Evolutionary conservation across 2,797 vertebrate genomes (phyloP).

Genomic region (Eutrigla gurnardus): DNA sequence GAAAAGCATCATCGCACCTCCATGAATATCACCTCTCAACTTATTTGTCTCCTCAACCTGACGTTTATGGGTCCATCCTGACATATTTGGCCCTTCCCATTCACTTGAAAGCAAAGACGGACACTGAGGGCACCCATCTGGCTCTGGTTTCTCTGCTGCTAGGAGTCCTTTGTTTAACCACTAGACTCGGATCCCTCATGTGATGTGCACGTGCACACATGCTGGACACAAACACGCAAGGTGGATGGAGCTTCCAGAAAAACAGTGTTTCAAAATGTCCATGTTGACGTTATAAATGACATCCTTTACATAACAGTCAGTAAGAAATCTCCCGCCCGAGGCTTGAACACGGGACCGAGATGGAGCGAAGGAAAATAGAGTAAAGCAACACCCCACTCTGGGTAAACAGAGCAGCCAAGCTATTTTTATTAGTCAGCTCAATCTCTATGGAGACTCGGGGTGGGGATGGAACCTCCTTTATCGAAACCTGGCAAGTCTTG

Average conservation of each 20-base stretch:
- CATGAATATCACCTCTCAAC: conserved; percentile 57
- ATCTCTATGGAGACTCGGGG: conserved; percentile 84
- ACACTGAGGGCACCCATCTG: conserved; percentile 65
- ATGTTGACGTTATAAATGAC: conserved; percentile 5
- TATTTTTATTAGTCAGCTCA: conserved; percentile 83
- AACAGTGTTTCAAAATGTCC: conserved; percentile 24
- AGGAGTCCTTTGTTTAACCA: conserved; percentile 47
- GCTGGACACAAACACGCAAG: conserved; percentile 17
- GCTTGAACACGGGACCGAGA: conserved; percentile 23
- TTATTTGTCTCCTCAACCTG: conserved; percentile 59
- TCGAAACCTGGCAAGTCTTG: conserved; percentile 84
- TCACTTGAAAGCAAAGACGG: conserved; percentile 45
- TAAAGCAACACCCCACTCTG: conserved; percentile 60
- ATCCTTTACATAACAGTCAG: background rate
- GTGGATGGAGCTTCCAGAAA: conserved; percentile 19
- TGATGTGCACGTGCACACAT: conserved; percentile 18
- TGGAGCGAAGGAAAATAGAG: conserved; percentile 48
- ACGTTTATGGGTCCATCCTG: conserved; percentile 65
- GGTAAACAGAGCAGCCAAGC: conserved; percentile 70
- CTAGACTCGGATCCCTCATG: conserved; percentile 25
- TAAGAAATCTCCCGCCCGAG: conserved; percentile 17
- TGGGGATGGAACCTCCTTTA: conserved; percentile 81
- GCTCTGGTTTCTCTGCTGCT: conserved; percentile 59
- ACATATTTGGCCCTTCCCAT: conserved; percentile 60
- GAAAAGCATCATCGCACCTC: conserved; percentile 46